Percentiles rank a stretch among this genome's conserved stretches.
Evolutionary conservation across 2,113 vertebrate genomes (phyloP).

Genomic region (Xerus inauris): DNA sequence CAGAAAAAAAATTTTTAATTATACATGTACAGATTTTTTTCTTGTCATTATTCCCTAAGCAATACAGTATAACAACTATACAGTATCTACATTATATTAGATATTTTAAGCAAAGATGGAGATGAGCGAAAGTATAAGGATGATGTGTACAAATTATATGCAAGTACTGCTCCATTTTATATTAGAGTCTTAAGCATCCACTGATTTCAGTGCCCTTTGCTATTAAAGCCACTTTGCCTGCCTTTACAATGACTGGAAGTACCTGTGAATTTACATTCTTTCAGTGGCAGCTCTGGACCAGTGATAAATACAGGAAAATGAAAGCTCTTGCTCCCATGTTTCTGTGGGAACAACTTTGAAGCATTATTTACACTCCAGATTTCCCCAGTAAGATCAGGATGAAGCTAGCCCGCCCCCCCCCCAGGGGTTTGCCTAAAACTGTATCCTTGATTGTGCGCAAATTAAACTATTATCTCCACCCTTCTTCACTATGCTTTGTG

Average conservation of each 20-base stretch:
- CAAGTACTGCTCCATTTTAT: background rate
- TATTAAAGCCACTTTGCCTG: background rate
- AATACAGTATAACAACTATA: background rate
- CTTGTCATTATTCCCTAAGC: background rate
- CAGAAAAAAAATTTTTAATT: no score
- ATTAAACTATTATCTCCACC: background rate
- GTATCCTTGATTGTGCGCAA: background rate
- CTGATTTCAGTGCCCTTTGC: background rate
- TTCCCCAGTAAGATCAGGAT: background rate
- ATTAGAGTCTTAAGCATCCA: background rate
- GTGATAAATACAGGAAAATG: background rate
- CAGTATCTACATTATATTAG: background rate
- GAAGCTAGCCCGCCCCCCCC: background rate
- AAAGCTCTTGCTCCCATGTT: background rate
- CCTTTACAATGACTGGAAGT: background rate
- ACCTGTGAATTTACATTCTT: background rate
- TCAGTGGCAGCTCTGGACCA: background rate
- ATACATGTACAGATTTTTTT: background rate
- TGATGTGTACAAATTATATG: background rate
- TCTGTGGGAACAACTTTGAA: background rate
- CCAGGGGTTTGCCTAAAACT: background rate
- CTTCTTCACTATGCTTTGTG: background rate
- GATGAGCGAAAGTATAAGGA: background rate
- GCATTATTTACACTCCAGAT: background rate
- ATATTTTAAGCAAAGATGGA: background rate